Evolutionary conservation across 2,888 invertebrate genomes (phyloP), one percentile per base, ranked within the genome.

Genomic region (Colostygia pectinataria): DNA sequence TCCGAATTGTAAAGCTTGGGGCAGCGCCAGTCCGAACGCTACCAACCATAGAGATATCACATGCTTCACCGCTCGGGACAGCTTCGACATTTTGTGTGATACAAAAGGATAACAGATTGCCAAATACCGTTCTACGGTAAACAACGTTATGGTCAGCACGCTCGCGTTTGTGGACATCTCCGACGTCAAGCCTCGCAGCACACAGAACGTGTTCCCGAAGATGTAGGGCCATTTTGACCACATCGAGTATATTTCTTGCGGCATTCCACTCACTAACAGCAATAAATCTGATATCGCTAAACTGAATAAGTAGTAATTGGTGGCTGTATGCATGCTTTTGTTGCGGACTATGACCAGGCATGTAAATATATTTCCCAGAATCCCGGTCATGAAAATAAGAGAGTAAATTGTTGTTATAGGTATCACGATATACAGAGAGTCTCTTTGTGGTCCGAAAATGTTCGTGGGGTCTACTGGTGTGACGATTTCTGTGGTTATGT

Each of bases 311-410:
- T 97, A 97, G 71, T 94, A 95, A 68, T 95, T 95, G 5, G 95
- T 95, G 2, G 94, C 94, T 10, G 95, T 94, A 66, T 96, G 96
- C 95, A 97, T 95, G 57, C 94, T 94, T 62, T 94, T 94, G 80
- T 96, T 96, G 55, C 93, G 91, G 12, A 94, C 92, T 57, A 97
- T 97, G 12, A 97, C 97, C 48, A 96, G 90, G 72, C 97, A 97
- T 1, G 97, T 97, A 68, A 94, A 93, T 29, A 95, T 91, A 76
- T 97, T 97, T 1, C 97, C 97, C 14, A 96, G 82, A 1, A 96
- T 83, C 1, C 97, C 97, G 4, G 93, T 94, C 6, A 96, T 71
- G 68, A 97, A 95, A 65, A 97, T 96, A n/a, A 94, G 59, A 0
- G 91, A 81, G 77, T 97, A 97, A 47, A 95, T 88, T n/a, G 94